These are phyloP conservation scores for Papilio machaon DNA, from an alignment of 1,140 invertebrate genomes.

Conservation along the genomic window DNA sequence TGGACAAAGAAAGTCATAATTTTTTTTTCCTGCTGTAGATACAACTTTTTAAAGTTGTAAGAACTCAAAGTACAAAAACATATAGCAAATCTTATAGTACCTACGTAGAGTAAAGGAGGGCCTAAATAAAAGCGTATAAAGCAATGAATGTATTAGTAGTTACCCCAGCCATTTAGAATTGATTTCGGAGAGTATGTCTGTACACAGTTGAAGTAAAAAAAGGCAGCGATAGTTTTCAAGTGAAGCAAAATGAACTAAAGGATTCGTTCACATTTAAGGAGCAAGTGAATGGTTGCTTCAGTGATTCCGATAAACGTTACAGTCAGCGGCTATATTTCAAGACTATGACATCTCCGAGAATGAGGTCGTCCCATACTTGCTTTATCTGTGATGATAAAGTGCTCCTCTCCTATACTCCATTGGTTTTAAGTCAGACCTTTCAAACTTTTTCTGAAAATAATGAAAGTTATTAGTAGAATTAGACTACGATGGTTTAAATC, in stretches of 20 bases:
- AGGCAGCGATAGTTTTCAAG: conserved; percentile 62
- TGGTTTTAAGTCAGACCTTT: background rate
- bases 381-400: conserved; percentile 61
- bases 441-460: background rate
- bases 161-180: conserved; percentile 58
- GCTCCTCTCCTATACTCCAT: conserved; percentile 37
- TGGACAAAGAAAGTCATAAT: too few species aligned
- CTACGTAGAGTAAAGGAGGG: conserved; percentile 40
- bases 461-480: background rate
- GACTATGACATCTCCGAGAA: conserved; percentile 56
- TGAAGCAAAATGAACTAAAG: conserved; percentile 49
- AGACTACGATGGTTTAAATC: background rate
- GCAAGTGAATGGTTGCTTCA: conserved; percentile 59
- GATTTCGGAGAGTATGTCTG: conserved; percentile 63
- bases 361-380: conserved; percentile 46
- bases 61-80: background rate
- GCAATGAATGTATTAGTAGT: conserved; percentile 66
- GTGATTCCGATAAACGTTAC: conserved; percentile 75
- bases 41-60: background rate
- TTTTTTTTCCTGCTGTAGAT: too few species aligned
- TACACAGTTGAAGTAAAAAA: conserved; percentile 60
- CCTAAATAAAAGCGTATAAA: conserved; percentile 58
- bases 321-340: conserved; percentile 70
- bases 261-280: conserved; percentile 57
- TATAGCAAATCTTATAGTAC: background rate